Percentiles rank a stretch among this genome's conserved stretches.
These are phyloP conservation scores for Sphecodes monilicornis DNA, from an alignment of 2,888 invertebrate genomes.

Conservation along the genomic window DNA sequence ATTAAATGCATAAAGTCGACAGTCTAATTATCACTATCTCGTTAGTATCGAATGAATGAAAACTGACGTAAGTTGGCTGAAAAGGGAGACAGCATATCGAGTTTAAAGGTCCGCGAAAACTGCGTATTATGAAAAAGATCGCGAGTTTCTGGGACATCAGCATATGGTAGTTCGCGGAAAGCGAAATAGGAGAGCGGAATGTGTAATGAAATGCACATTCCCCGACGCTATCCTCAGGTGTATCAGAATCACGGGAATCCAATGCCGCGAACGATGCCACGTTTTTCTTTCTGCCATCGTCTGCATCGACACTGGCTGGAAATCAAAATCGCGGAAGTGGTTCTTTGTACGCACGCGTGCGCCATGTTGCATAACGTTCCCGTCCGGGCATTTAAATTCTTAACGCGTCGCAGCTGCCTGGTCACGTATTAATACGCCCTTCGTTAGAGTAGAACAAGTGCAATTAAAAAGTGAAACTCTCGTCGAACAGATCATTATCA, in stretches of 20 bases:
- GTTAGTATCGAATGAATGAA: background rate
- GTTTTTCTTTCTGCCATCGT: conserved; percentile 45
- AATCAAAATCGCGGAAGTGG: conserved; percentile 60
- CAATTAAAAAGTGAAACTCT: background rate
- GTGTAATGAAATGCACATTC: conserved; percentile 73
- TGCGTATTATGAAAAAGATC: background rate
- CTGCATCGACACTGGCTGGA: conserved; percentile 16
- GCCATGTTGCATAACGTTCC: conserved; percentile 61
- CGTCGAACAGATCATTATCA: background rate
- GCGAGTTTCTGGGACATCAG: conserved; percentile 12
- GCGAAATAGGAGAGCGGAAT: conserved; percentile 68
- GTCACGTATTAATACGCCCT: conserved; percentile 53
- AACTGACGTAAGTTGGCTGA: background rate
- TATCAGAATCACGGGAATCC: conserved; percentile 51
- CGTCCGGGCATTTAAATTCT: conserved; percentile 65
- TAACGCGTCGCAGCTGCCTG: conserved; percentile 43
- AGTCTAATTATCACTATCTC: background rate
- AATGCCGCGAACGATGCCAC: conserved; percentile 33
- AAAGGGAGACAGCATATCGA: background rate
- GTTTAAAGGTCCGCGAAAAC: conserved; percentile 16
- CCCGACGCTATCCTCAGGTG: conserved; percentile 66
- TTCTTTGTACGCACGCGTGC: conserved; percentile 22
- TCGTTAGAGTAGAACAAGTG: conserved; percentile 35
- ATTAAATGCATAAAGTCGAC: background rate
- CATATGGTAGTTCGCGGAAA: conserved; percentile 39